Evolutionary conservation across 2,888 invertebrate species (phyloP).

Genomic region (Polydrusus cervinus): DNA sequence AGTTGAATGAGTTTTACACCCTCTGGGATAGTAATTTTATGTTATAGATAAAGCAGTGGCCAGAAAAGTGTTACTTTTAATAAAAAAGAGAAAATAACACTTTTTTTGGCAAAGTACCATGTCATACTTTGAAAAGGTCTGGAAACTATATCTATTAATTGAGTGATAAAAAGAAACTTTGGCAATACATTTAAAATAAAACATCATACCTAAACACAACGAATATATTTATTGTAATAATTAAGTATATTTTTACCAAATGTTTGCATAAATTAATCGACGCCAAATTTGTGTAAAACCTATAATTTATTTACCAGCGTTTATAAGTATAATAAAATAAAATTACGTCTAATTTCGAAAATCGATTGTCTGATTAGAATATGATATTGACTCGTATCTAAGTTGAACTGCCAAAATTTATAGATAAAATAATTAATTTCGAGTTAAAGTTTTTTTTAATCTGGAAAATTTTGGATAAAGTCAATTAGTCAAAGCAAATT

Average conservation of each 20-base stretch:
- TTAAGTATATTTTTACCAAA: too few relatives aligned
- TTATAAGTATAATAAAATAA: neutral
- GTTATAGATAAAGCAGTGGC: too few relatives aligned
- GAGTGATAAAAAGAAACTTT: conserved; percentile 11
- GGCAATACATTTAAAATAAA: conserved; percentile 15
- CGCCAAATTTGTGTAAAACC: too few relatives aligned
- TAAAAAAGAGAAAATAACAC: neutral
- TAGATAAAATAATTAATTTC: neutral
- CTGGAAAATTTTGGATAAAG: too few relatives aligned
- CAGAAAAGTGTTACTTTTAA: too few relatives aligned
- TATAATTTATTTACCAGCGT: neutral
- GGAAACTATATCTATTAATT: neutral
- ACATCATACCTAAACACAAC: too few relatives aligned
- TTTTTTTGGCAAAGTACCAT: neutral
- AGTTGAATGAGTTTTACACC: too few relatives aligned
- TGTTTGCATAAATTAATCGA: too few relatives aligned
- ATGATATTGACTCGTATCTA: conserved; percentile 16
- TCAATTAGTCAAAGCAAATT: too few relatives aligned
- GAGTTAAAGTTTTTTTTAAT: too few relatives aligned
- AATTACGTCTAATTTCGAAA: neutral
- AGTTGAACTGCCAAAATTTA: neutral
- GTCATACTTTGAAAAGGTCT: conserved; percentile 37
- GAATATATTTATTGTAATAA: too few relatives aligned
- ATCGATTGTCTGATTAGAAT: neutral
- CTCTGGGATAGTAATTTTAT: too few relatives aligned